Evolutionary conservation across 2,113 vertebrate genomes (phyloP), one percentile per base, ranked within the genome.

Genomic region (Tyto alba): DNA sequence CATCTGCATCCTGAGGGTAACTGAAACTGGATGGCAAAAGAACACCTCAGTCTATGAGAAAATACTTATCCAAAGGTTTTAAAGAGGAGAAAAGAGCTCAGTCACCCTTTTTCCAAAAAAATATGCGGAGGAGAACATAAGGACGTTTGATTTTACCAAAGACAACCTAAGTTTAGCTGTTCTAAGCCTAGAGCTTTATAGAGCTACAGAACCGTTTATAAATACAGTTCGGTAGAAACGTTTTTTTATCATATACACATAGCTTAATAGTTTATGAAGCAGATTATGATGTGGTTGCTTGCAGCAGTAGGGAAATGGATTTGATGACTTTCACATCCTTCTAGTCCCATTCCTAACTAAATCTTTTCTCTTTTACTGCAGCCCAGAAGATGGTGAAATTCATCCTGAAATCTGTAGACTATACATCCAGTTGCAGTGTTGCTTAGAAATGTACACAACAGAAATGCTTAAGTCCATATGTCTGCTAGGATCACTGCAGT

Each of bases 391-490:
- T 52, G 99, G 99, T 85, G 99, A 99, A 97, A 99, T 99, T 97
- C 99, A 99, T 95, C 99, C 99, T 78, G 99, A 99, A 98, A 99
- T 99, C 97, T 99, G 99, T 94, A 98, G 99, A 88, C 98, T 99
- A 85, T 99, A 99, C 87, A 99, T 99, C 97, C 99, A 99, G 98
- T 98, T 99, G 88, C 99, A 99, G 91, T 99, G 99, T 96, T 99
- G 99, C 97, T 98, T 99, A 97, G 99, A 99, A 98, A 99, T 99
- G 99, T 99, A 99, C 95, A 99, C 99, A 89, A 99, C 99, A 60
- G 99, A 99, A 98, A 99, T 99, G 99, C 98, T 99, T 19, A 99
- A 99, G 96, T 99, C 99, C 75, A 98, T 99, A 73, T 99, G 99
- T 97, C 98, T 99, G 91, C 98, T 99, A 87, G 99, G 99, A 94